Conservation (phyloP, 2,113 vertebrate genomes). For the Bettongia penicillata region DNA sequence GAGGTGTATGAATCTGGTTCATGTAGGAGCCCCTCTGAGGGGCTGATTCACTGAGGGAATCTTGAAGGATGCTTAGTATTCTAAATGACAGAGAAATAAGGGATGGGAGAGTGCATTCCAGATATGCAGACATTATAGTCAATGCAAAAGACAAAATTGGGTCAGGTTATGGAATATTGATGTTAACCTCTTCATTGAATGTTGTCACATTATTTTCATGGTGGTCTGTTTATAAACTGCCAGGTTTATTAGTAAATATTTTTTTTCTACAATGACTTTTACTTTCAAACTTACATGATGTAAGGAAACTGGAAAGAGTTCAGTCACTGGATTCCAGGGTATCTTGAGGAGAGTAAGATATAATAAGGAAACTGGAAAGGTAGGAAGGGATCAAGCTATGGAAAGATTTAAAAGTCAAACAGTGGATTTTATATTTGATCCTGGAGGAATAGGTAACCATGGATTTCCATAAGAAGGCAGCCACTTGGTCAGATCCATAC, state of each 20-base stretch:
- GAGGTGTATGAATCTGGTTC: not conserved
- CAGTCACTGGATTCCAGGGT: not conserved
- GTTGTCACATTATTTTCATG: not conserved
- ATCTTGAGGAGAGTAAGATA: not conserved
- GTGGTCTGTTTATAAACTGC: not conserved
- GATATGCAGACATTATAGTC: not conserved
- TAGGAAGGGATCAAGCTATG: not conserved
- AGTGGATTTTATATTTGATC: not conserved
- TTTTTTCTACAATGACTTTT: not conserved
- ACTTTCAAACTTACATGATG: not conserved
- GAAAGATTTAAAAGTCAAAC: not conserved
- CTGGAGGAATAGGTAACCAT: not conserved
- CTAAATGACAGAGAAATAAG: not conserved
- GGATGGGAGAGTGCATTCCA: not conserved
- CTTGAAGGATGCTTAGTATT: not conserved
- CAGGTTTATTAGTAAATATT: not conserved
- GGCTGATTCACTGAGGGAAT: not conserved
- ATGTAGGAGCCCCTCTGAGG: no score
- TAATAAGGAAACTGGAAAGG: not conserved
- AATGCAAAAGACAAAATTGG: not conserved
- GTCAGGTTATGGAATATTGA: not conserved
- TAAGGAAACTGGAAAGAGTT: not conserved
- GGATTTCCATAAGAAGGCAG: not conserved
- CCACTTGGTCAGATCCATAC: not conserved
- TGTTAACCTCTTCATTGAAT: not conserved